Evolutionary conservation across 2,888 invertebrate genomes (phyloP).

Genomic region (Pachliopta kotzebuea): DNA sequence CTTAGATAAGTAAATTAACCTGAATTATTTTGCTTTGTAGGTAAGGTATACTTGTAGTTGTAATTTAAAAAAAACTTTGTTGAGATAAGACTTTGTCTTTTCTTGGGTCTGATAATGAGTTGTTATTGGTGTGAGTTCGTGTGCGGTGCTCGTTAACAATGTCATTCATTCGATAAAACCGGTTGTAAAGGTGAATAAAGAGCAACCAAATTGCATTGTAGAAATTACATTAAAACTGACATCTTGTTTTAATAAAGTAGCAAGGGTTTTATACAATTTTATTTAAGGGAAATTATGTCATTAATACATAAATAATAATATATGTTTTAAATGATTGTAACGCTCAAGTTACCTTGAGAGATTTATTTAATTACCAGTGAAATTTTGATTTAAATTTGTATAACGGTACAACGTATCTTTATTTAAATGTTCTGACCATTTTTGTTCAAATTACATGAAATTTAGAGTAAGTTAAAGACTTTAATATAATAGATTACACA

Average conservation of each 20-base stretch:
- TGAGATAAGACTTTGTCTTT: slow-evolving; percentile 18
- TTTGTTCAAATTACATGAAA: no score
- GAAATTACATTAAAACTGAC: not conserved
- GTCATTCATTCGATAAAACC: slow-evolving; percentile 20
- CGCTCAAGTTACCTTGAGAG: no score
- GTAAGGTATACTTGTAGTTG: not conserved
- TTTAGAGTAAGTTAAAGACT: no score
- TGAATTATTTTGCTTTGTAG: no score
- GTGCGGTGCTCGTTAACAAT: slow-evolving; percentile 14
- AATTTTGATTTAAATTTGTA: no score
- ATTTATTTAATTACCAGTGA: not conserved
- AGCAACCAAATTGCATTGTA: not conserved
- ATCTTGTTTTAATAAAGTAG: not conserved
- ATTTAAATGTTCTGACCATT: no score
- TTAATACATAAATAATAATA: no score
- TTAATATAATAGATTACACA: no score
- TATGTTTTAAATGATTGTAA: no score
- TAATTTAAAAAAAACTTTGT: slow-evolving; percentile 7
- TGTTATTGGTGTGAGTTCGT: slow-evolving; percentile 16
- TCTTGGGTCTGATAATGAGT: slow-evolving; percentile 9
- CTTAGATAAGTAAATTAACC: no score
- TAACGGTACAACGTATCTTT: no score
- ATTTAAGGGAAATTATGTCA: not conserved
- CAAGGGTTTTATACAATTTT: no score
- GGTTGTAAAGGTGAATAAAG: slow-evolving; percentile 25